Conservation (phyloP, 2,888 invertebrate genomes). For the Sialis fuliginosa region DNA sequence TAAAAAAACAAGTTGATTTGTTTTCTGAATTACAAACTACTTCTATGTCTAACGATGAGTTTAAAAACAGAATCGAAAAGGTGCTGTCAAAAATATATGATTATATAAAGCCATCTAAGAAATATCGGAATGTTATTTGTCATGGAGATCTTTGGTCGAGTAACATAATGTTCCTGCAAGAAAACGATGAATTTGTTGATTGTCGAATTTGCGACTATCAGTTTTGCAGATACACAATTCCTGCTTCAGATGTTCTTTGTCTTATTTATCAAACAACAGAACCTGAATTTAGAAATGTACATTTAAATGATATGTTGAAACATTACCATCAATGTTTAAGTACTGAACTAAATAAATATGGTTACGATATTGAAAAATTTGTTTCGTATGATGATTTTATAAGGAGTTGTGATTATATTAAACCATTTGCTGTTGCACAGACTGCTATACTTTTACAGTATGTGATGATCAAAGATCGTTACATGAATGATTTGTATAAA, state of each 20-base stretch:
- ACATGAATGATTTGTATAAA: constrained; percentile 13
- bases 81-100: constrained; percentile 8
- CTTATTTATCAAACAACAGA: constrained; percentile 17
- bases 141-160: constrained; percentile 48
- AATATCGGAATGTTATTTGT: constrained; percentile 32
- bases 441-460: constrained; percentile 18
- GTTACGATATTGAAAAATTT: too few species aligned
- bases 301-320: too few species aligned
- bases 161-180: constrained; percentile 38
- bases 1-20: too few species aligned
- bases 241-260: constrained; percentile 5
- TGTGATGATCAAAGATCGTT: constrained; percentile 14
- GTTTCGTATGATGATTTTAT: too few species aligned
- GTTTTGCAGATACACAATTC: constrained; percentile 4
- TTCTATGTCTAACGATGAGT: constrained; percentile 9
- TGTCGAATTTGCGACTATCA: constrained; percentile 2
- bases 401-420: constrained; percentile 16
- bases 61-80: too few species aligned
- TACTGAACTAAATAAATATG: too few species aligned
- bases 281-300: constrained; percentile 13
- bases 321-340: too few species aligned
- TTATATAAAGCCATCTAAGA: constrained; percentile 18
- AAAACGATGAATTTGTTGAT: neutral
- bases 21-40: constrained; percentile 7
- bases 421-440: constrained; percentile 17